phyloP scores from a whole-genome alignment of 1,140 invertebrate genomes.

The Mamestra configurata region DNA sequence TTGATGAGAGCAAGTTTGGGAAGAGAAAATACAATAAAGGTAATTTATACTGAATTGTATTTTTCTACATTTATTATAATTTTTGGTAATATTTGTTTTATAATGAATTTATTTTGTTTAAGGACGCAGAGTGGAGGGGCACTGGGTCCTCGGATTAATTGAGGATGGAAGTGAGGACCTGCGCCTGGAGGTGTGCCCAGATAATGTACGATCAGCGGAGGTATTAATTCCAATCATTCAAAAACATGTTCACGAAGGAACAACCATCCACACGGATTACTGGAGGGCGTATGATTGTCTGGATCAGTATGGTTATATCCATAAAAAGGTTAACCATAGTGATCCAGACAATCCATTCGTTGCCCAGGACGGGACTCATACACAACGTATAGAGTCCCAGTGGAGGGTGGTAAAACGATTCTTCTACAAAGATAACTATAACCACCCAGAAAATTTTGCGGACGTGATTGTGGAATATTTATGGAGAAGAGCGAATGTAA shows the following conservation, averaged over 20 bases:
- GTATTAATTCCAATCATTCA: neutral
- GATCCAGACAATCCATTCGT: conserved; percentile 56
- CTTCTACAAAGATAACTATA: neutral
- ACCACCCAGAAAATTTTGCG: neutral
- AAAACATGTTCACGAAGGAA: neutral
- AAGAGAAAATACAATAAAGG: conserved; percentile 12
- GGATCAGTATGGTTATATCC: conserved; percentile 52
- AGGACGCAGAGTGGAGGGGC: conserved; percentile 29
- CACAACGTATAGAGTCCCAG: conserved; percentile 52
- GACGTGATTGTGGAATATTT: too few species aligned
- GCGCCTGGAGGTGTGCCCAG: conserved; percentile 46
- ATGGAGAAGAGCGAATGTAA: too few species aligned
- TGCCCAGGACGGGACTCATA: conserved; percentile 56
- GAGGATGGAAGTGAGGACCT: conserved; percentile 47
- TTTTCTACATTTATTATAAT: too few species aligned
- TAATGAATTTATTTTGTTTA: too few species aligned
- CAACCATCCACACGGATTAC: conserved; percentile 53
- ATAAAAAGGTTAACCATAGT: conserved; percentile 54
- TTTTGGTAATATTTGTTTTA: too few species aligned
- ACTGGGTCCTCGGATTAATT: conserved; percentile 48
- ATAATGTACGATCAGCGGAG: conserved; percentile 27
- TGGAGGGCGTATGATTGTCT: conserved; percentile 55
- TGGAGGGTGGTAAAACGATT: conserved; percentile 45
- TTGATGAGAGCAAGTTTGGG: conserved; percentile 50
- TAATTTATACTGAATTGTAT: too few species aligned